Evolutionary conservation across 1,140 invertebrate genomes (phyloP).

Genomic region (Bombus superbus): DNA sequence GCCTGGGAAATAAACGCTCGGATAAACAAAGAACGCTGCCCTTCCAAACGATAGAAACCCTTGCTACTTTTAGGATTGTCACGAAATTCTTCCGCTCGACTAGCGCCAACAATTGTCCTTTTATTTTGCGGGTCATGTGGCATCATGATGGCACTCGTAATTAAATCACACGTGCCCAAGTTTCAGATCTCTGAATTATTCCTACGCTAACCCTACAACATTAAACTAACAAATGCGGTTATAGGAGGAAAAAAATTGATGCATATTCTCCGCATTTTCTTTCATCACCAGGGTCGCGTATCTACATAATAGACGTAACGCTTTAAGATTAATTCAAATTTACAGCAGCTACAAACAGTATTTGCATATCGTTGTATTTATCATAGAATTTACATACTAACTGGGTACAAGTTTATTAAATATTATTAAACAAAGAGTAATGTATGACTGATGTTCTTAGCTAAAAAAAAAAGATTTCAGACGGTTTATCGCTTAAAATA

Average conservation of each 20-base stretch:
- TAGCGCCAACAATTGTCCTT: background rate
- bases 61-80: background rate
- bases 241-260: background rate
- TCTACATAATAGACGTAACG: background rate
- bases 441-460: too few relatives aligned
- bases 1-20: background rate
- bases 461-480: too few relatives aligned
- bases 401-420: too few relatives aligned
- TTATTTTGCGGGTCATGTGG: background rate
- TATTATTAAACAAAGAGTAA: too few relatives aligned
- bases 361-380: background rate
- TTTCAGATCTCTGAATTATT: background rate
- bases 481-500: too few relatives aligned
- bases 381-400: too few relatives aligned
- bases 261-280: background rate
- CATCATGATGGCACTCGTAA: background rate
- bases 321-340: background rate
- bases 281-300: background rate
- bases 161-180: background rate
- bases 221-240: background rate
- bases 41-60: background rate
- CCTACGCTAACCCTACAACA: background rate
- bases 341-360: background rate
- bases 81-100: background rate
- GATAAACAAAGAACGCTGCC: background rate